Evolutionary conservation across 2,888 invertebrate genomes (phyloP).

Genomic region (Agriotes lineatus): DNA sequence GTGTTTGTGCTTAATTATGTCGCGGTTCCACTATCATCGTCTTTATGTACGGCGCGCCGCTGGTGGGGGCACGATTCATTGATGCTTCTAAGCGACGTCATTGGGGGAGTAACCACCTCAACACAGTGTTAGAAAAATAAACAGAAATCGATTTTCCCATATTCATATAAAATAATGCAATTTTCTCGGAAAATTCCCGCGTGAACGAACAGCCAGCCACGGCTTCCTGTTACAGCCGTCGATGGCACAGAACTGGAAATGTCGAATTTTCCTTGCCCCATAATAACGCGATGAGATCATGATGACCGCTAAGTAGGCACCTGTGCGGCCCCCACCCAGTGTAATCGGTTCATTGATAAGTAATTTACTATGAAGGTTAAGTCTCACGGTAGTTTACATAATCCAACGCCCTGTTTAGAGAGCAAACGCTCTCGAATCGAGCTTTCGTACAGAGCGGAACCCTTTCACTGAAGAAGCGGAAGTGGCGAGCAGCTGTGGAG

Average conservation of each 20-base stretch:
- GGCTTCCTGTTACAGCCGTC: background rate
- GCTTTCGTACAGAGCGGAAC: background rate
- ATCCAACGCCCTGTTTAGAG: conserved; percentile 18
- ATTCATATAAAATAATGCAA: too few relatives aligned
- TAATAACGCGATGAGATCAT: conserved; percentile 9
- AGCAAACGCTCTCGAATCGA: background rate
- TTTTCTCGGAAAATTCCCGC: too few relatives aligned
- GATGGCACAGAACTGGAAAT: background rate
- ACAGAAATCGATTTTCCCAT: too few relatives aligned
- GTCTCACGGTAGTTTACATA: conserved; percentile 17
- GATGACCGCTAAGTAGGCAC: conserved; percentile 22
- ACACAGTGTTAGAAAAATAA: background rate
- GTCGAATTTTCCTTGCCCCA: background rate
- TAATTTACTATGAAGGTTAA: conserved; percentile 41
- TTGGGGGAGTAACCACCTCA: conserved; percentile 20
- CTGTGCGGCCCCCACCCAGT: conserved; percentile 24
- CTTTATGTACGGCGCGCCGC: conserved; percentile 35
- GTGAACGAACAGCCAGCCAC: background rate
- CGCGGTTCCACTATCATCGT: conserved; percentile 42
- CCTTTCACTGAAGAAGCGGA: background rate
- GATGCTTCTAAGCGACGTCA: conserved; percentile 35
- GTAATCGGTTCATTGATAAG: conserved; percentile 37
- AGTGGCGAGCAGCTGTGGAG: background rate
- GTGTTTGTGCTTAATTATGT: conserved; percentile 43
- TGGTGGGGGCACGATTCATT: conserved; percentile 38